Evolutionary conservation across 2,888 invertebrate species (phyloP).

Genomic region (Drosophila siamana): DNA sequence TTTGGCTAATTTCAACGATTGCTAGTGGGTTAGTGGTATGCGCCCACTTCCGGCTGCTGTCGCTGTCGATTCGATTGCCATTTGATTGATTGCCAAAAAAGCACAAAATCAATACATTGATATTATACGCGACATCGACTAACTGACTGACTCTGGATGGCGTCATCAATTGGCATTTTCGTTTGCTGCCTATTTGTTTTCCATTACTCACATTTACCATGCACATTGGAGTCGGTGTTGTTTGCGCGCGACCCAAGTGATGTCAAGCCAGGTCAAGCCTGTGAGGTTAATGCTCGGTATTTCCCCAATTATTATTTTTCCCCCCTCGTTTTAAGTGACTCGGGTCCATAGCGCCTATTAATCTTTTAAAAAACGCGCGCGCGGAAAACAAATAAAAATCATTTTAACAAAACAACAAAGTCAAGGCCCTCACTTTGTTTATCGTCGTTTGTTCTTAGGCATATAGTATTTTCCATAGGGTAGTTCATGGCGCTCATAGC

Average conservation of each 20-base stretch:
- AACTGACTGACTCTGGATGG: conserved; percentile 17
- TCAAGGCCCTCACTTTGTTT: conserved; percentile 10
- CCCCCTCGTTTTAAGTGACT: conserved; percentile 22
- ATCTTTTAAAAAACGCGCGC: conserved; percentile 30
- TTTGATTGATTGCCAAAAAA: conserved; percentile 44
- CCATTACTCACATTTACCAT: conserved; percentile 47
- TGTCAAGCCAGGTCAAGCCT: not conserved
- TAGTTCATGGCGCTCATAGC: not conserved
- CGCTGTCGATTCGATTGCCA: conserved; percentile 26
- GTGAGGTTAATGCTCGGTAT: conserved; percentile 48
- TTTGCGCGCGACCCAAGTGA: not conserved
- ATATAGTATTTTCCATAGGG: not conserved
- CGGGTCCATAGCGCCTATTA: conserved; percentile 29
- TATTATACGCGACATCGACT: not conserved
- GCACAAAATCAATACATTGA: not conserved
- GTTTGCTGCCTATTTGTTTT: conserved; percentile 7
- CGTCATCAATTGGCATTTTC: conserved; percentile 30
- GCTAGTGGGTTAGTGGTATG: conserved; percentile 51
- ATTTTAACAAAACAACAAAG: conserved; percentile 8
- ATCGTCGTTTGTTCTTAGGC: conserved; percentile 9
- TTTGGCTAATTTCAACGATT: conserved; percentile 26
- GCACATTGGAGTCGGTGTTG: conserved; percentile 29
- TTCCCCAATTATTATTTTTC: conserved; percentile 42
- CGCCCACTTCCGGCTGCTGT: conserved; percentile 53
- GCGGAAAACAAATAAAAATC: no score